phyloP scores from a whole-genome alignment of 2,888 invertebrate genomes.

The Chymomyza amoena region DNA sequence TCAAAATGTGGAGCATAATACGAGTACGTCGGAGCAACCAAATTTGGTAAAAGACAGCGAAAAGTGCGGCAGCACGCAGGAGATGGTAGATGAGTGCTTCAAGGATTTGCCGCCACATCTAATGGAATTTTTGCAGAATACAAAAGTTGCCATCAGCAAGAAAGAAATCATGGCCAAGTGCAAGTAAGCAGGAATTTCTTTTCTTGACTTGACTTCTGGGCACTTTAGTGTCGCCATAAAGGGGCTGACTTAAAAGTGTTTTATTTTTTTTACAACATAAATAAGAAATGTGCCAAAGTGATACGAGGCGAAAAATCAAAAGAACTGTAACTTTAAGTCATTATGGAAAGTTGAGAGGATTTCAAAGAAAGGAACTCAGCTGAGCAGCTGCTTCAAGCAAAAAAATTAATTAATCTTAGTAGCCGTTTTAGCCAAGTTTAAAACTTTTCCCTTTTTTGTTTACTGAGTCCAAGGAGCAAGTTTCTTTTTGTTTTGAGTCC shows the following conservation, averaged over 20 bases:
- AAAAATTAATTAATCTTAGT: not conserved
- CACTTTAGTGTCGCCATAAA: not conserved
- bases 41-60: constrained; percentile 9
- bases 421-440: not conserved
- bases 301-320: not conserved
- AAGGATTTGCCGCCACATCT: constrained; percentile 76
- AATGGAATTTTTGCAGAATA: constrained; percentile 75
- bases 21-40: not conserved
- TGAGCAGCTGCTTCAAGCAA: not conserved
- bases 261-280: not conserved
- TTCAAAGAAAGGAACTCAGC: not conserved
- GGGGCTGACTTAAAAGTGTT: not conserved
- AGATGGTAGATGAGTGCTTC: constrained; percentile 77
- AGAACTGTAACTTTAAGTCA: not conserved
- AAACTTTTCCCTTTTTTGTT: not conserved
- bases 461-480: not conserved
- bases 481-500: not conserved
- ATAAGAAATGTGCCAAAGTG: not conserved
- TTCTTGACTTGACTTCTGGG: not conserved
- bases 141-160: constrained; percentile 75
- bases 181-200: constrained; percentile 65
- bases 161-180: constrained; percentile 76
- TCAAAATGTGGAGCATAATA: not conserved
- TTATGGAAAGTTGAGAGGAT: not conserved
- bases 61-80: constrained; percentile 73